Base-by-base conservation (phyloP, 2,797 vertebrate genomes). In the Lepilemur ruficaudatus region DNA sequence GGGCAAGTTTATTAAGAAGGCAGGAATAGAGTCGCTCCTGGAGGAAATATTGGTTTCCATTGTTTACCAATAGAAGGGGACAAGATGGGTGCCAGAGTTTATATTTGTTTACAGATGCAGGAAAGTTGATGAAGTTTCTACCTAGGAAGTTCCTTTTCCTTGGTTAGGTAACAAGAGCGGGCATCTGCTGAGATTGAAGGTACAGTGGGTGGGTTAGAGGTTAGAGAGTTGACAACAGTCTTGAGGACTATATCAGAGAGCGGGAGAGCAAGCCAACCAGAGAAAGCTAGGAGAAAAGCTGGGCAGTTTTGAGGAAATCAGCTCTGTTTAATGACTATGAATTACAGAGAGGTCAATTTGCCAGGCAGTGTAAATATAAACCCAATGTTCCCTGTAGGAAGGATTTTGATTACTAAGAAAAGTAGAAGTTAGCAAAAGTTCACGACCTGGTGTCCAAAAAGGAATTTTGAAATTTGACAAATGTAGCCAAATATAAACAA, bases 401-500 rank as follows among this genome's bases (percentile, higher is more conserved):
- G 28, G 35, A 79, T 41, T 55, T 38, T 75, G 89, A 96, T 83
- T 46, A 91, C 78, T 79, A 79, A 93, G 63, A 57, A 46, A 69
- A 55, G n/a, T 9, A 69, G 43, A 89, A 70, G 14, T 80, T 52
- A 91, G 48, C 38, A 88, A 52, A 57, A 89, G 61, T 82, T 92
- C 80, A 43, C 15, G 91, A 89, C 81, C 91, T 73, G 35, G 22
- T 55, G 38, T 85, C 73, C 15, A 67, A 89, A 73, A 63, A 93
- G 41, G 38, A 90, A 52, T 52, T 93, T 55, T 65, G 12, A 83
- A 93, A 87, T 72, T 43, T 67, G 50, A 97, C 30, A 83, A 89
- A 48, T 3, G 55, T 65, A 32, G n/a, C 57, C 9, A 30, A 75
- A 73, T n/a, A 59, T 11, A 48, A 89, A 81, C 23, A 72, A 87